Evolutionary conservation across 2,888 invertebrate genomes (phyloP).

Genomic region (Colostygia pectinataria): DNA sequence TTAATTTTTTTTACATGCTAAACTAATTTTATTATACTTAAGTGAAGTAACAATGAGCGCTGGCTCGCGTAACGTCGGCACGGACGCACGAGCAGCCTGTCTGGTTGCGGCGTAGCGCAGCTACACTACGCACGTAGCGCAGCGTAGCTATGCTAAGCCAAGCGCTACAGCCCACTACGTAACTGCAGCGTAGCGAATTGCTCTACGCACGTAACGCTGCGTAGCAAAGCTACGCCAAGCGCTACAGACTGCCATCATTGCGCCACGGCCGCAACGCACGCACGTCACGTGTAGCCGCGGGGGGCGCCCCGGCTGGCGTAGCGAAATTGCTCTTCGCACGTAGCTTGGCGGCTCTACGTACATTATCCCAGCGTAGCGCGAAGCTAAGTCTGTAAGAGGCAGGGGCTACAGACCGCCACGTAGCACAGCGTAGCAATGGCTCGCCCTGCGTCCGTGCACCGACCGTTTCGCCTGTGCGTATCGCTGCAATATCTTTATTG

Average conservation of each 20-base stretch:
- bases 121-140: neutral
- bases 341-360: no score
- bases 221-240: neutral
- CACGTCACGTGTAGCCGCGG: no score
- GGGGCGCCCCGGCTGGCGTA: no score
- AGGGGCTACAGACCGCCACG: neutral
- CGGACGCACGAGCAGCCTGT: neutral
- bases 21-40: slow-evolving; percentile 28
- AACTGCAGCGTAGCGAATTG: no score
- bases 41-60: slow-evolving; percentile 26
- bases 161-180: no score
- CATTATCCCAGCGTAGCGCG: no score
- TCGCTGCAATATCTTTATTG: slow-evolving; percentile 42
- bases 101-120: neutral
- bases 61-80: neutral
- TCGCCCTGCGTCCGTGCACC: slow-evolving; percentile 3
- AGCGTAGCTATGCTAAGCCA: neutral
- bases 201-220: neutral
- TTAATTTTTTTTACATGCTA: slow-evolving; percentile 40
- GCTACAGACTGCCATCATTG: no score
- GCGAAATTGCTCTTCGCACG: no score
- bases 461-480: slow-evolving; percentile 36
- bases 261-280: no score
- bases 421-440: neutral
- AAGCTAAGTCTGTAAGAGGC: no score